phyloP scores from a whole-genome alignment of 2,113 vertebrate genomes.

The Ptilorrhoa leucosticta region DNA sequence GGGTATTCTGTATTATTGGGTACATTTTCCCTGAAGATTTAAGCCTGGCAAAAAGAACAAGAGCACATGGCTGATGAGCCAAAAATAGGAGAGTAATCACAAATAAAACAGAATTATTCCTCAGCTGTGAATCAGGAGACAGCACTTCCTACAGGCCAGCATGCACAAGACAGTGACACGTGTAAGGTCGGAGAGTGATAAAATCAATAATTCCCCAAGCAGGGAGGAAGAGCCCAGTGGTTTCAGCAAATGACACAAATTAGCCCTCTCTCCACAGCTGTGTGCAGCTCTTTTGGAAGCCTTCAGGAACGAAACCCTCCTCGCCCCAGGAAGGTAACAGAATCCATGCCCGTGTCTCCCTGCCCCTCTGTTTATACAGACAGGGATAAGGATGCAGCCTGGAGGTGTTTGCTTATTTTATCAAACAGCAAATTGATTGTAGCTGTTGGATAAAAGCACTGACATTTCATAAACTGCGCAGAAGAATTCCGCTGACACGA shows the following conservation, averaged over 20 bases:
- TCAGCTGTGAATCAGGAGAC: constrained; percentile 6
- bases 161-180: constrained; percentile 8
- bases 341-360: background rate
- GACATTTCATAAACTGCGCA: background rate
- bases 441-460: constrained; percentile 35
- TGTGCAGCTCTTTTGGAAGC: constrained; percentile 18
- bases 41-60: background rate
- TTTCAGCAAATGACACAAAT: constrained; percentile 56
- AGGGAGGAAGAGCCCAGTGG: constrained; percentile 39
- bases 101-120: constrained; percentile 42
- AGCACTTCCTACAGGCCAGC: constrained; percentile 59
- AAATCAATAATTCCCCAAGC: constrained; percentile 62
- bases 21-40: background rate
- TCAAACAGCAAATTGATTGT: constrained; percentile 33
- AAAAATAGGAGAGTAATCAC: background rate
- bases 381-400: background rate
- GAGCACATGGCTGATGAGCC: background rate
- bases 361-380: background rate
- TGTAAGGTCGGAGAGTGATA: constrained; percentile 39
- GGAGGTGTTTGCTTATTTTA: constrained; percentile 31
- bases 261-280: constrained; percentile 23
- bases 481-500: constrained; percentile 18
- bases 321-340: constrained; percentile 23
- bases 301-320: background rate
- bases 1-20: background rate